Evolutionary conservation across 2,888 invertebrate genomes (phyloP), one percentile per base, ranked within the genome.

Genomic region (Pachymerium ferrugineum): DNA sequence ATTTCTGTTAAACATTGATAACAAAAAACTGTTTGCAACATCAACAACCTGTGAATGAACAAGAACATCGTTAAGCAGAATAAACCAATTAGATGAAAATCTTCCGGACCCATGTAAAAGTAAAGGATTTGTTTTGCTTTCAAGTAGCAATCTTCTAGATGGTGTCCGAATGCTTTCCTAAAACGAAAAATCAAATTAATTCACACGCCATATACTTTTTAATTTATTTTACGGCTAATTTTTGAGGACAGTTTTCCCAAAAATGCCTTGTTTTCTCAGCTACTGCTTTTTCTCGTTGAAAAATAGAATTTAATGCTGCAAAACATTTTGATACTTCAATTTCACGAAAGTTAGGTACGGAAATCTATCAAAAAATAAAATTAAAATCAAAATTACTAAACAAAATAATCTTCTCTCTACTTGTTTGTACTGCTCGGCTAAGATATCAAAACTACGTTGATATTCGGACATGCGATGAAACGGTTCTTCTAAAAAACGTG

Each of bases 51-150:
- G 80, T 3, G 78, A 77, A 80, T 93, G 92, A 74, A 93, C 87
- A 76, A 94, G 89, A 74, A 90, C 84, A 82, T 94, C 94, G 74
- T 89, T 91, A 79, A 94, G 88, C 71, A 94, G 84, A 77, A 94
- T 87, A 79, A 94, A 92, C 86, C 89, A 89, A 79, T 92, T 90
- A 0, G 89, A 88, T 3, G 90, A 89, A 81, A 93, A 90, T 76
- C 90, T 86, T 25, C 90, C 88, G 16, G 89, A 88, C 79, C 89
- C 88, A 3, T 87, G 85, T 75, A 93, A 83, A 77, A 87, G 87
- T 1, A 94, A 82, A 0, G 89, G 89, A 77, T 88, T 86, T 6
- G 88, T 85, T 78, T 88, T 88, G 0, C 93, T 93, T 78, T 93
- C 93, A 74, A 90, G 85, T 73, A 94, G 85, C 42, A 94, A 83